These are phyloP conservation scores for Aurelia aurita complex sp. Pacific DNA, from an alignment of 30 jellyfish, hydroid and myxozoan genomes.

Conservation along the genomic window DNA sequence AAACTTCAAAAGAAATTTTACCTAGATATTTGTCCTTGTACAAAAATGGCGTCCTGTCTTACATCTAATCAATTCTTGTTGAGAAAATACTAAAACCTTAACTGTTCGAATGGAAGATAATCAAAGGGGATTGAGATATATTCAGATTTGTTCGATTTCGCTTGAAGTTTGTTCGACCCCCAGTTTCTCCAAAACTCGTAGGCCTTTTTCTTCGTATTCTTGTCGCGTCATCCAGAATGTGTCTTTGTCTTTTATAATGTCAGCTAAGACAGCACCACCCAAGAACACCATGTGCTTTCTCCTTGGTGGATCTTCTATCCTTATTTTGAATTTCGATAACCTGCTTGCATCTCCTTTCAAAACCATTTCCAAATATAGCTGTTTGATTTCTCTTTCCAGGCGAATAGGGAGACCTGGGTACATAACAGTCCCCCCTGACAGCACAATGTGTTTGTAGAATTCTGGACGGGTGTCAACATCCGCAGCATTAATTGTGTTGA, in stretches of 20 bases:
- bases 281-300: conserved; percentile 99
- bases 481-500: conserved; percentile 99
- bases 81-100: too few species aligned
- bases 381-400: conserved; percentile 96
- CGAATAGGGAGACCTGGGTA: conserved; percentile 99
- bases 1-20: too few species aligned
- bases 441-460: conserved; percentile 95
- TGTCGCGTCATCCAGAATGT: conserved; percentile 92
- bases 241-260: conserved; percentile 96
- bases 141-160: not conserved
- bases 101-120: too few species aligned
- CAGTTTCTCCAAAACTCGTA: conserved; percentile 85
- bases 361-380: conserved; percentile 93
- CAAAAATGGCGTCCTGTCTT: too few species aligned
- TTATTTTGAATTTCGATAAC: conserved; percentile 90
- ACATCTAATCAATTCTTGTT: too few species aligned
- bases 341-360: conserved; percentile 90
- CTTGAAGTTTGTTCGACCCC: conserved; percentile 91
- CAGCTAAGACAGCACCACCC: conserved; percentile 99
- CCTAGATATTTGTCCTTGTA: too few species aligned
- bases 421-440: conserved; percentile 99
- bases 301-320: conserved; percentile 99
- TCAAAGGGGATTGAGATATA: not conserved
- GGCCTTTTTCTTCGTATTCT: conserved; percentile 96
- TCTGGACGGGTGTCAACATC: conserved; percentile 98